Evolutionary conservation across 2,797 vertebrate genomes (phyloP), one percentile per base, ranked within the genome.

Genomic region (Ptychadena robeensis): DNA sequence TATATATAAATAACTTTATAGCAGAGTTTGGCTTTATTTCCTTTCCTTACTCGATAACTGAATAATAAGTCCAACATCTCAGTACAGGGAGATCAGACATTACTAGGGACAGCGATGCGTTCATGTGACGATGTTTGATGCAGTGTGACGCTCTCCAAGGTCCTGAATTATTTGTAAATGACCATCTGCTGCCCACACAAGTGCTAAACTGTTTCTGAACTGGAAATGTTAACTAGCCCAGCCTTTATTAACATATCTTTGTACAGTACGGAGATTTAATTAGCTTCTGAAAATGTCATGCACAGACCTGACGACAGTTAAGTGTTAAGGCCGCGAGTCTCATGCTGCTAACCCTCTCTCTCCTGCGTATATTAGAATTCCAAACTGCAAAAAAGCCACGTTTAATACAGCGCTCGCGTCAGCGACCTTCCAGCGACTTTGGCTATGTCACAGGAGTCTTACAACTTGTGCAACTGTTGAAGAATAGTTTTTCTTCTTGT

Each of bases 261-360:
- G 35, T 32, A 44, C 64, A 63, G 57, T 7, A 28, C 15, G 27
- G 57, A 65, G 35, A 72, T 64, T 64, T 80, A 72, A 72, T 80
- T 64, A 72, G 57, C n/a, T 70, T 38, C 27, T 9, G 69, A 32
- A 80, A 80, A 73, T 64, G 78, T 80, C 67, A 80, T 31, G 35
- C 67, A 40, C 71, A 31, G 34, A 63, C 31, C 5, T 18, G 65
- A 30, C 14, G 38, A 53, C 8, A 59, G 57, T 27, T 35, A 64
- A 64, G 73, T 75, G 73, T 40, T 61, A 59, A 65, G 59, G 73
- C 35, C 22, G 73, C 3, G 14, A 64, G 32, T 40, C 35, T 40
- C 73, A 25, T 9, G 72, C 53, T 22, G 31, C 28, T 25, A 35
- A 37, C 30, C 14, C 48, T 10, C 7, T 10, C 7, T 15, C 40